Evolutionary conservation across 2,797 vertebrate genomes (phyloP), one percentile per base, ranked within the genome.

Genomic region (Cetoscarus ocellatus): DNA sequence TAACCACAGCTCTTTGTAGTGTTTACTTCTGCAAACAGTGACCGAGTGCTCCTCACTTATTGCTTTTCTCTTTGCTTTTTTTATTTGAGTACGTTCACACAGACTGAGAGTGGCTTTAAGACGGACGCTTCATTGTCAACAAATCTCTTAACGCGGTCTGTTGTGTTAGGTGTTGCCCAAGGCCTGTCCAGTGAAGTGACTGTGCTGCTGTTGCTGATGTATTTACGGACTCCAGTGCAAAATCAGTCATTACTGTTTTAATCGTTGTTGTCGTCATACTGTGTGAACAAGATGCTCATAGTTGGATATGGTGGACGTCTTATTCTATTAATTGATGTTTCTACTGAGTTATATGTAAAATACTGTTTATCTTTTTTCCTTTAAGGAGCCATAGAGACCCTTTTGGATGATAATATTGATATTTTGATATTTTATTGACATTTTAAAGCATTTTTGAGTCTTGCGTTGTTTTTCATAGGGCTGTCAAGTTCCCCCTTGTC

Each of bases 91-190:
- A 57, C 49, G 18, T 70, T 65, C 18, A 59, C 18, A 1, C 61
- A 13, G 47, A 54, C 52, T n/a, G n/a, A 60, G 50, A 62, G 79
- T 65, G 62, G 72, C 60, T 66, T 67, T 64, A 17, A 71, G 59
- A 82, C 13, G 45, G 53, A 69, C 71, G 49, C 39, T 38, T 68
- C 34, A 44, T 54, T 66, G 56, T 66, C 56, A 47, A 3, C 18
- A 64, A n/a, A 40, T 58, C 44, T 47, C 73, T 67, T 59, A 77
- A 66, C 56, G 42, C 36, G 53, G 11, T 13, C 36, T 53, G 42
- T 15, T 71, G 45, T 68, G 56, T 63, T 56, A 62, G 50, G 8
- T 43, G 8, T 27, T 53, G n/a, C 42, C 34, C 17, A 39, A 47
- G 71, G 61, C 70, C 55, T 59, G 0, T 52, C 49, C 70, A 17